Evolutionary conservation across 2,888 invertebrate species (phyloP).

Genomic region (Laspeyria flexula): DNA sequence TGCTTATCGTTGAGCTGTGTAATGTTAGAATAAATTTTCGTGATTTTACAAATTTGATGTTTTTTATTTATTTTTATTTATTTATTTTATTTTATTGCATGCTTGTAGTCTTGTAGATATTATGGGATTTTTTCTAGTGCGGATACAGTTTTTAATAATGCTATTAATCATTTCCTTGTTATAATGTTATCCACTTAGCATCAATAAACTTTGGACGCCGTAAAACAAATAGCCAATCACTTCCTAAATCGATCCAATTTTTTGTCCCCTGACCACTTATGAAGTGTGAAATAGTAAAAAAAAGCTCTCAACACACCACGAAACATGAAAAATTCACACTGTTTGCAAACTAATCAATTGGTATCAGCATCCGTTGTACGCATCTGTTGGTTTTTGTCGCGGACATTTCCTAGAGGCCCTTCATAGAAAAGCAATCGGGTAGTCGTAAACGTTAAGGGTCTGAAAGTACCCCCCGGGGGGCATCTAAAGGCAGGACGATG

Average conservation of each 20-base stretch:
- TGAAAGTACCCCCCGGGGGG: slow-evolving; percentile 86
- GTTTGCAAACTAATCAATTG: slow-evolving; percentile 64
- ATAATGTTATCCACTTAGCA: slow-evolving; percentile 2
- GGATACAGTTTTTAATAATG: not conserved
- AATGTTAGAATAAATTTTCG: no score
- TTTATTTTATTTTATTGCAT: no score
- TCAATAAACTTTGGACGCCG: not conserved
- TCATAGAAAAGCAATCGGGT: slow-evolving; percentile 88
- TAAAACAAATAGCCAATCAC: slow-evolving; percentile 16
- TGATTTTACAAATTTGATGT: no score
- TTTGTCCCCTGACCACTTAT: slow-evolving; percentile 43
- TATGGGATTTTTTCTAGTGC: no score
- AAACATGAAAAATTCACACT: slow-evolving; percentile 49
- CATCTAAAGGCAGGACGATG: slow-evolving; percentile 81
- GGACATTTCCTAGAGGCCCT: slow-evolving; percentile 73
- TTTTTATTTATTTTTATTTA: no score
- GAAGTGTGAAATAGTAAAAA: slow-evolving; percentile 51
- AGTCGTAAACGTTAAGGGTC: slow-evolving; percentile 88
- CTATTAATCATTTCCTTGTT: not conserved
- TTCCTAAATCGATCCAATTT: slow-evolving; percentile 21
- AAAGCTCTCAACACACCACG: slow-evolving; percentile 45
- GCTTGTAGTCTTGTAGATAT: no score
- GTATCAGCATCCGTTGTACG: slow-evolving; percentile 66
- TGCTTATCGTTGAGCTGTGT: no score
- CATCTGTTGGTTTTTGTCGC: slow-evolving; percentile 79